Conservation (phyloP, 2,113 vertebrate genomes). For the Tachysurus fulvidraco region DNA sequence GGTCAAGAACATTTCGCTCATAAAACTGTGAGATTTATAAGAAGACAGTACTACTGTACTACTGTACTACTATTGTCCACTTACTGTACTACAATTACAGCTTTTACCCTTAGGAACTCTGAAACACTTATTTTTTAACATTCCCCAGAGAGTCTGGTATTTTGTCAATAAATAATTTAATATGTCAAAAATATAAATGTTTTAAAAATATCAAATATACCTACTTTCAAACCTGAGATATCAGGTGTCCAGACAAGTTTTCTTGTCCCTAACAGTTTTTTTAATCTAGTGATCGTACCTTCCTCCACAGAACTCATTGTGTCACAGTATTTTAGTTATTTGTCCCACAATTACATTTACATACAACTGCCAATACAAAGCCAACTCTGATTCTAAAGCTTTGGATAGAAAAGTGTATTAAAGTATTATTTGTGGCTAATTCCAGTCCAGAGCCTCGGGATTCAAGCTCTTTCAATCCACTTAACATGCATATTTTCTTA, state of each 20-base stretch:
- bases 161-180: background rate
- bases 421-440: too few species aligned
- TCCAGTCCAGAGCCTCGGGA: background rate
- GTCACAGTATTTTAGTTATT: background rate
- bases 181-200: background rate
- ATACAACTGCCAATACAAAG: background rate
- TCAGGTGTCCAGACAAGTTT: background rate
- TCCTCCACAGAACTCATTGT: background rate
- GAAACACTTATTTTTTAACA: background rate
- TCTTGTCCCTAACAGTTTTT: background rate
- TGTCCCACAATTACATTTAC: background rate
- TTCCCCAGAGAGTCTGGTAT: background rate
- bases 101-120: background rate
- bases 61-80: too few species aligned
- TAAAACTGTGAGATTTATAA: background rate
- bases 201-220: background rate
- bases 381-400: background rate
- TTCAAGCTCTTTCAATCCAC: background rate
- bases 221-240: background rate
- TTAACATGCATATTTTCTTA: background rate
- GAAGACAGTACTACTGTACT: too few species aligned
- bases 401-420: background rate
- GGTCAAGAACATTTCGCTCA: constrained; percentile 5
- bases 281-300: background rate
- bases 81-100: background rate